A percentile compares a stretch with the other conserved stretches of the same genome.
phyloP scores from a whole-genome alignment of 1,140 invertebrate species.

The Melipona quadrifasciata region DNA sequence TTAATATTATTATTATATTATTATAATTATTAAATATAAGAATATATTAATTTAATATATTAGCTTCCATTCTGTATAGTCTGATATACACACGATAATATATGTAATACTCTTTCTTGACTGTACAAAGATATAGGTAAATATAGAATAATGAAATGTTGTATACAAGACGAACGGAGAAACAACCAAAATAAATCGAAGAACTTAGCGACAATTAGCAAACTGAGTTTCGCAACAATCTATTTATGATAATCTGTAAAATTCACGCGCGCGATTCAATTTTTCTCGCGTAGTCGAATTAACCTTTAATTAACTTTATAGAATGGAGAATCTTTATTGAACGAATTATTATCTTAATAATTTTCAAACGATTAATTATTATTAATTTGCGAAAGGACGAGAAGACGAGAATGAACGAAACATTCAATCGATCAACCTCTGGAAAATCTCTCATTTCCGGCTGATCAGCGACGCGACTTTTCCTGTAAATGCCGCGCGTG shows the following conservation, averaged over 20 bases:
- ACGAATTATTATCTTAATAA: too few relatives aligned
- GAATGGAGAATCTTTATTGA: too few relatives aligned
- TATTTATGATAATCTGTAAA: conserved; percentile 11
- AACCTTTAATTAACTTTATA: too few relatives aligned
- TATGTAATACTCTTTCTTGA: neutral
- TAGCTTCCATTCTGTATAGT: neutral
- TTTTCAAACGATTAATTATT: too few relatives aligned
- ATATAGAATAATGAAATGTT: neutral
- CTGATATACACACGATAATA: neutral
- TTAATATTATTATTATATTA: too few relatives aligned
- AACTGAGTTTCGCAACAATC: neutral
- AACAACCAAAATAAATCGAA: conserved; percentile 5
- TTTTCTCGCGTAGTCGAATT: too few relatives aligned
- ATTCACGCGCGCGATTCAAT: too few relatives aligned
- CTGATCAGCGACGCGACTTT: neutral
- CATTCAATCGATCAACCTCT: too few relatives aligned
- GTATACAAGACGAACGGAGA: neutral
- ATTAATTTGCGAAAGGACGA: too few relatives aligned
- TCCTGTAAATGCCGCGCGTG: neutral
- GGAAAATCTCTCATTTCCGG: neutral
- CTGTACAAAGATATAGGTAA: neutral
- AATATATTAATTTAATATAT: neutral
- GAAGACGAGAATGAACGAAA: too few relatives aligned
- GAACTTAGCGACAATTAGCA: conserved; percentile 5
- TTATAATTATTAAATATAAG: too few relatives aligned